phyloP scores from a whole-genome alignment of 2,113 vertebrate species.

The Cacatua alba region DNA sequence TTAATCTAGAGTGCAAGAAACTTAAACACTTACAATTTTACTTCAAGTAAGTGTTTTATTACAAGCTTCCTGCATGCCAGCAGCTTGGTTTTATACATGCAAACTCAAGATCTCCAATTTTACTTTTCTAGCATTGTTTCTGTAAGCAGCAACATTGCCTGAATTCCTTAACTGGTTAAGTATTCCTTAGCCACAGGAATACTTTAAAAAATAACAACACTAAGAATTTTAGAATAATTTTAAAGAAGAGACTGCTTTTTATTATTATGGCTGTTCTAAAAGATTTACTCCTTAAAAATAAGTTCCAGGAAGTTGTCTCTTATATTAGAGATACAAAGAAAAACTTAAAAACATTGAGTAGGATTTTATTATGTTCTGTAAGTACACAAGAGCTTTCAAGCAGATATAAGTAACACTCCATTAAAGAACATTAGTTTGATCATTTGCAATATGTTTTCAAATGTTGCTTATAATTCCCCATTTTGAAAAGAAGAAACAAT shows the following conservation, averaged over 20 bases:
- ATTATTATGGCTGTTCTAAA: not conserved
- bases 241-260: not conserved
- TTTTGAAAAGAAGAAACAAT: not conserved
- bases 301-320: rapidly evolving
- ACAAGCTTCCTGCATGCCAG: not conserved
- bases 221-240: not conserved
- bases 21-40: not conserved
- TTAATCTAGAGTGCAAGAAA: not conserved
- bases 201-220: rapidly evolving
- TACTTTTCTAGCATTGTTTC: not conserved
- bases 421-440: not conserved
- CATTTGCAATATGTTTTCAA: rapidly evolving
- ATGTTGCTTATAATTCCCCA: not conserved
- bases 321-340: not conserved
- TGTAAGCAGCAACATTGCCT: not conserved
- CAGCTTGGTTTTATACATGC: not conserved
- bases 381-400: not conserved
- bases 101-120: not conserved
- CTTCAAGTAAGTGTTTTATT: not conserved
- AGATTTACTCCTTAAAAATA: not conserved
- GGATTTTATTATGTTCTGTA: not conserved
- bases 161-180: not conserved
- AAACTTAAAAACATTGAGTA: rapidly evolving
- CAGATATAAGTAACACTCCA: not conserved
- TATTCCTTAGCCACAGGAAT: not conserved